Conservation (phyloP, 2,888 invertebrate genomes). For the Cantharis flavilabris region DNA sequence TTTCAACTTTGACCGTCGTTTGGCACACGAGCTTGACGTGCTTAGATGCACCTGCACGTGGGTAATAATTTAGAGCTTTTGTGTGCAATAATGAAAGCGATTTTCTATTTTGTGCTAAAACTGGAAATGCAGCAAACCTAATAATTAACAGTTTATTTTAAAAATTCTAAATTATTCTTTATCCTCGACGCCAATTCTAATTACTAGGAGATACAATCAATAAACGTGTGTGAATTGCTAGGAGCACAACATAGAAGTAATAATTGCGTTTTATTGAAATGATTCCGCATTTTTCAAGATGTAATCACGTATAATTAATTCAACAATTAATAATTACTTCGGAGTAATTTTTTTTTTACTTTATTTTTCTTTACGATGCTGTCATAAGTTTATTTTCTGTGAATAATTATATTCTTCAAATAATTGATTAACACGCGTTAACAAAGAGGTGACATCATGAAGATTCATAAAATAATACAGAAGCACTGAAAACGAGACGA, state of each 20-base stretch:
- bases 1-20: constrained; percentile 11
- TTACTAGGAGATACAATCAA: background rate
- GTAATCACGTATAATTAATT: constrained; percentile 27
- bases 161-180: background rate
- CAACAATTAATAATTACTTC: background rate
- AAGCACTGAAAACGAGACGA: background rate
- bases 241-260: background rate
- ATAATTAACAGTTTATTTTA: background rate
- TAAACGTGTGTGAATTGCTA: background rate
- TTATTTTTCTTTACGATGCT: background rate
- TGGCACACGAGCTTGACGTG: background rate
- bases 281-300: constrained; percentile 26
- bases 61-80: background rate
- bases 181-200: background rate
- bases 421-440: background rate
- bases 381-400: background rate
- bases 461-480: background rate
- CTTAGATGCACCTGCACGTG: background rate
- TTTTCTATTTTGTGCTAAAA: background rate
- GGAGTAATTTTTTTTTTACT: background rate
- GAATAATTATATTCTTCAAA: background rate
- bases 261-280: constrained; percentile 26
- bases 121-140: background rate
- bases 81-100: background rate
- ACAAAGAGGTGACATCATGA: background rate